Percentiles rank a stretch among this genome's conserved stretches.
Conservation (phyloP, 2,113 vertebrate genomes). For the Pholis gunnellus region DNA sequence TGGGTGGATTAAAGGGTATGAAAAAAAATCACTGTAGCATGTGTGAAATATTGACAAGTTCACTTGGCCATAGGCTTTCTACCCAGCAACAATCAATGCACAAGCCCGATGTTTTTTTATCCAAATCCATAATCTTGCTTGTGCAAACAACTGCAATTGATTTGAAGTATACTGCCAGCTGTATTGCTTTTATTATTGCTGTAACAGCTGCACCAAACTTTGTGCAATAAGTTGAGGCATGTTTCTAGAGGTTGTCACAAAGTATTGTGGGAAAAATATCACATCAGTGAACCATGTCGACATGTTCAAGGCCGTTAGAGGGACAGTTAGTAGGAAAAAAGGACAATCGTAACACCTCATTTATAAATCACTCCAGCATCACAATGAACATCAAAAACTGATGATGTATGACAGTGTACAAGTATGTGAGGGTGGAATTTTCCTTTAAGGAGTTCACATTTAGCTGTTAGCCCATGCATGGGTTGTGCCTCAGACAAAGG, state of each 20-base stretch:
- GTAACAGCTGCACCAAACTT: neutral
- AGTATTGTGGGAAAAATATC: neutral
- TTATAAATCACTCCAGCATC: neutral
- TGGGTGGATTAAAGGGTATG: neutral
- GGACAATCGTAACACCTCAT: neutral
- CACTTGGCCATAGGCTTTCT: neutral
- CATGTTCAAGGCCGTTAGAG: neutral
- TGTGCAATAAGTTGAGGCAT: neutral
- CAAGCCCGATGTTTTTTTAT: neutral
- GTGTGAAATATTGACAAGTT: conserved; percentile 4
- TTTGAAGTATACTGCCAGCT: neutral
- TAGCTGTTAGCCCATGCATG: conserved; percentile 50
- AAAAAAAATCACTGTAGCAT: neutral
- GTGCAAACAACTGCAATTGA: neutral
- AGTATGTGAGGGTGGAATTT: conserved; percentile 44
- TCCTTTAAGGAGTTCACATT: conserved; percentile 55
- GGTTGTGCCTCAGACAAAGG: conserved; percentile 43
- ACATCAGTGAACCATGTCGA: conserved; percentile 3
- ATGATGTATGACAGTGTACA: neutral
- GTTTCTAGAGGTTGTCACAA: neutral
- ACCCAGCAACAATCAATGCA: neutral
- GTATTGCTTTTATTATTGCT: neutral
- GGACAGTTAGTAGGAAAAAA: neutral
- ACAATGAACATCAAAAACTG: neutral
- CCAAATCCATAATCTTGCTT: conserved; percentile 1